A percentile compares a stretch with the other conserved stretches of the same genome.
Conservation (phyloP, 2,888 invertebrate genomes). For the Stomorhina lunata region DNA sequence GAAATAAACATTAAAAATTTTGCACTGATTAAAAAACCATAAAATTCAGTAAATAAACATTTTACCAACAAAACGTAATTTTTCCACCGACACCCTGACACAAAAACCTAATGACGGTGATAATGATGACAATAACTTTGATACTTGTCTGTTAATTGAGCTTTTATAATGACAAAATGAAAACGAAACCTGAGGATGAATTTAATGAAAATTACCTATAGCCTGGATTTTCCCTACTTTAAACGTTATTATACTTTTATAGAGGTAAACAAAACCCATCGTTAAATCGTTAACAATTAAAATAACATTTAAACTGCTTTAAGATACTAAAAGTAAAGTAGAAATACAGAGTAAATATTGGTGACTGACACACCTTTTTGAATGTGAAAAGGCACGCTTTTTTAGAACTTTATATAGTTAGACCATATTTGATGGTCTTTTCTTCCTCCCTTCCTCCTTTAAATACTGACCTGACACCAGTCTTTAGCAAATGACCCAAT, state of each 20-base stretch:
- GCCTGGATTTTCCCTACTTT: neutral
- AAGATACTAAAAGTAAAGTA: constrained; percentile 3
- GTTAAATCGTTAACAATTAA: constrained; percentile 64
- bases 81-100: neutral
- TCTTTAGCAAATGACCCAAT: constrained; percentile 60
- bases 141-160: constrained; percentile 58
- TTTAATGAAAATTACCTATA: constrained; percentile 42
- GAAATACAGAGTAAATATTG: constrained; percentile 3
- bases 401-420: neutral
- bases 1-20: constrained; percentile 15
- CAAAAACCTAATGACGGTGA: constrained; percentile 33
- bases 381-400: constrained; percentile 62
- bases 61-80: neutral
- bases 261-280: constrained; percentile 46
- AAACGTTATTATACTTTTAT: neutral
- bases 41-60: constrained; percentile 26
- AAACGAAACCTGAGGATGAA: constrained; percentile 25
- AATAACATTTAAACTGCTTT: constrained; percentile 54
- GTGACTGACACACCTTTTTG: constrained; percentile 66
- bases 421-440: neutral
- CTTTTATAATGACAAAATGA: constrained; percentile 39
- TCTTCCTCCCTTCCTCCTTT: neutral
- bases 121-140: constrained; percentile 14
- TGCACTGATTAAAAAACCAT: constrained; percentile 24
- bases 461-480: constrained; percentile 47